phyloP scores from a whole-genome alignment of 2,113 vertebrate species.

The Zeus faber region DNA sequence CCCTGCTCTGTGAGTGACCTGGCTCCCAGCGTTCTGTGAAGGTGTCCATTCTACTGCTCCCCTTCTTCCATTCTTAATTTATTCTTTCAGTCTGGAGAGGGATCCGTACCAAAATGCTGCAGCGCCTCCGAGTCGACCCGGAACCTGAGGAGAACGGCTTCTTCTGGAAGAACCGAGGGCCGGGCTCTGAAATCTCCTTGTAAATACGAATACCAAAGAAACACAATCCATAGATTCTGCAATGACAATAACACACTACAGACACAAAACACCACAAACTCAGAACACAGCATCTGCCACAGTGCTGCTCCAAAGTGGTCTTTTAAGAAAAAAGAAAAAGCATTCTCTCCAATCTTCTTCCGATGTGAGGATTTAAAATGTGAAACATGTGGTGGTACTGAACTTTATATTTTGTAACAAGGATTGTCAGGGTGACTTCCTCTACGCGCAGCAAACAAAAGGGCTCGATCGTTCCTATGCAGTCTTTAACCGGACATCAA shows the following conservation, averaged over 20 bases:
- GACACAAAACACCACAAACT: not conserved
- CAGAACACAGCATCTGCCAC: not conserved
- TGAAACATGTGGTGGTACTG: conserved; percentile 30
- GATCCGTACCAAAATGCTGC: conserved; percentile 76
- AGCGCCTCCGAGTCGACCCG: conserved; percentile 84
- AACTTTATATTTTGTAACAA: conserved; percentile 13
- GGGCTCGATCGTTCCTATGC: conserved; percentile 12
- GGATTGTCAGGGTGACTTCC: not conserved
- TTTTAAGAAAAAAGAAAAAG: too few relatives aligned
- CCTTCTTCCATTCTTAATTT: too few relatives aligned
- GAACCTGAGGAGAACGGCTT: conserved; percentile 78
- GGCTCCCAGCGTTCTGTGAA: too few relatives aligned
- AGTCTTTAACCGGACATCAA: conserved; percentile 20
- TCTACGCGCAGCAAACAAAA: conserved; percentile 19
- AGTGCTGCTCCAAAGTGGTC: too few relatives aligned
- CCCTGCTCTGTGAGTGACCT: too few relatives aligned
- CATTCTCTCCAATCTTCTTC: conserved; percentile 16
- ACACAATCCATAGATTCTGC: too few relatives aligned
- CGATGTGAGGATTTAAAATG: conserved; percentile 15
- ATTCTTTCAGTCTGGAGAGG: conserved; percentile 79
- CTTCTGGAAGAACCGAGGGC: conserved; percentile 74
- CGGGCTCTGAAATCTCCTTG: conserved; percentile 84
- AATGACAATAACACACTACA: too few relatives aligned
- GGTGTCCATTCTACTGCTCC: too few relatives aligned
- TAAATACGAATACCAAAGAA: conserved; percentile 54